Evolutionary conservation across 2,113 vertebrate species (phyloP).

Genomic region (Hydropotes inermis): DNA sequence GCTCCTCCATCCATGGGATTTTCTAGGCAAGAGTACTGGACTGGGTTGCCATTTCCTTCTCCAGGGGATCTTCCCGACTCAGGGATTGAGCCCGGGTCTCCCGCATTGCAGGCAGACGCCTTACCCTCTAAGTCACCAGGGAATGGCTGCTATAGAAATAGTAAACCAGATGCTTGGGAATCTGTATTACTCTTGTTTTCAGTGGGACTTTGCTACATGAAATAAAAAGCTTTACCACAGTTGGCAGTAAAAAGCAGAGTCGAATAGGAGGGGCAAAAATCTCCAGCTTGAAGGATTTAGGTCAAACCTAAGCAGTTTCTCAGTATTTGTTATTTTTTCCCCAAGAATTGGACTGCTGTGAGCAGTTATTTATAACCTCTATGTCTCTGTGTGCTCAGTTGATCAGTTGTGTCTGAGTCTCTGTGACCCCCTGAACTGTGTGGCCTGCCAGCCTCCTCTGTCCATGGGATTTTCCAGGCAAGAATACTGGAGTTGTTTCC

Average conservation of each 20-base stretch:
- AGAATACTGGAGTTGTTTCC: background rate
- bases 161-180: background rate
- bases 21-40: too few species aligned
- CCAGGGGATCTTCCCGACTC: too few species aligned
- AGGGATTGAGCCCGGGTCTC: too few species aligned
- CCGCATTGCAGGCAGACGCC: too few species aligned
- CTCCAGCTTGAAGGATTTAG: background rate
- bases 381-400: background rate
- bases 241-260: background rate
- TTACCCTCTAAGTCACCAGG: too few species aligned
- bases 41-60: too few species aligned
- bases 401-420: background rate
- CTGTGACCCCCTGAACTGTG: background rate
- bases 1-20: too few species aligned
- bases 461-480: background rate
- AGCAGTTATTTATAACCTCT: slow-evolving; percentile 11
- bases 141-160: background rate
- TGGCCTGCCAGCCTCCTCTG: background rate
- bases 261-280: background rate
- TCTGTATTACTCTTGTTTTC: background rate
- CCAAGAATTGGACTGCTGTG: background rate
- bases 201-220: background rate
- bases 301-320: slow-evolving; percentile 6
- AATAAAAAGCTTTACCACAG: background rate
- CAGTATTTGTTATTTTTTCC: background rate